Conservation (phyloP, 2,888 invertebrate species). For the Heliconius sara region DNA sequence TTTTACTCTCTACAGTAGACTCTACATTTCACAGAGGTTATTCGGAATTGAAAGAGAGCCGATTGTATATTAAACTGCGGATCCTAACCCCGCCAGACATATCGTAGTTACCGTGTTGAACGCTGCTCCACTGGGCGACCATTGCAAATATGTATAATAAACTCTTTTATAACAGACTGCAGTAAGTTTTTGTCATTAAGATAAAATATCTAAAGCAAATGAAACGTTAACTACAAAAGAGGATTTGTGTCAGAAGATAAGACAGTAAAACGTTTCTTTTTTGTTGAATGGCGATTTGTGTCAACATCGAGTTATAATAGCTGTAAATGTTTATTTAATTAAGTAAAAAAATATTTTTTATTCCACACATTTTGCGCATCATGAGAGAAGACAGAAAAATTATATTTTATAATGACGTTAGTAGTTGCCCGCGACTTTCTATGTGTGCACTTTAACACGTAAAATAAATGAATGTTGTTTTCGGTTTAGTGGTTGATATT, state of each 20-base stretch:
- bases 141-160: not conserved
- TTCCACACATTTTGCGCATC: too few relatives aligned
- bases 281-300: not conserved
- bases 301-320: not conserved
- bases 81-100: not conserved
- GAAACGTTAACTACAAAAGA: not conserved
- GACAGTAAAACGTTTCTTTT: not conserved
- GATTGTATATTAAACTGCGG: not conserved
- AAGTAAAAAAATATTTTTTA: too few relatives aligned
- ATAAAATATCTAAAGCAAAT: conserved; percentile 6
- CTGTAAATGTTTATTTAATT: not conserved
- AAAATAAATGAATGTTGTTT: too few relatives aligned
- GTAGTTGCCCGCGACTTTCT: too few relatives aligned
- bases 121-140: not conserved
- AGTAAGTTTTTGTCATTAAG: not conserved
- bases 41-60: too few relatives aligned
- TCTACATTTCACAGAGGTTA: not conserved
- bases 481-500: too few relatives aligned
- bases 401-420: too few relatives aligned
- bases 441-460: too few relatives aligned
- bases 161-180: not conserved
- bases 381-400: too few relatives aligned
- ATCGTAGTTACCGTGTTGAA: too few relatives aligned
- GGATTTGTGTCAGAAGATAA: not conserved
- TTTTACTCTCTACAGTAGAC: not conserved